These are phyloP conservation scores for Carapus acus DNA, from an alignment of 2,797 vertebrate genomes.

Conservation along the genomic window DNA sequence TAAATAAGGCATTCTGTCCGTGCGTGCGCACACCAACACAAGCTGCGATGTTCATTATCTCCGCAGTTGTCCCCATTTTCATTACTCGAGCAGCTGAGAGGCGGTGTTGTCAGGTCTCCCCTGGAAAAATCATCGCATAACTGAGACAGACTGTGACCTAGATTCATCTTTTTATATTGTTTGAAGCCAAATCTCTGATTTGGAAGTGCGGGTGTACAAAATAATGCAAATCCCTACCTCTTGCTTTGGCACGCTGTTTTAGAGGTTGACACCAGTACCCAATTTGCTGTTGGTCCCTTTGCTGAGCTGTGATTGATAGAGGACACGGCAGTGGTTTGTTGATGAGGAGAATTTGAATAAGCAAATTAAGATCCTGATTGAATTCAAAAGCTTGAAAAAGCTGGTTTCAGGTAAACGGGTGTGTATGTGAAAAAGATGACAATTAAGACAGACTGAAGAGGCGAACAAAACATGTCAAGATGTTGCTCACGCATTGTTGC, in stretches of 20 bases:
- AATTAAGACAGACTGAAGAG: not conserved
- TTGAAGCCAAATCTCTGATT: constrained; percentile 25
- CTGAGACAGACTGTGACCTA: constrained; percentile 58
- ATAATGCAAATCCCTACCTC: constrained; percentile 15
- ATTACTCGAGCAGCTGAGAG: constrained; percentile 39
- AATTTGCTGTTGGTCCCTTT: constrained; percentile 11
- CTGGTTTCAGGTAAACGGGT: constrained; percentile 7
- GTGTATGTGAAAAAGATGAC: not conserved
- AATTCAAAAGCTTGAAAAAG: constrained; percentile 14
- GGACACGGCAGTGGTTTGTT: constrained; percentile 7
- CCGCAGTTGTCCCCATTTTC: constrained; percentile 59
- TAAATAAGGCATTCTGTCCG: constrained; percentile 29
- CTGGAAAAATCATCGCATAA: constrained; percentile 36
- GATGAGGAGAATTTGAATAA: not conserved
- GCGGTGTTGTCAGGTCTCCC: constrained; percentile 47
- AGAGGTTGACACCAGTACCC: constrained; percentile 3
- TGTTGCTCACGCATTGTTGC: constrained; percentile 16
- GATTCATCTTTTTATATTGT: constrained; percentile 51
- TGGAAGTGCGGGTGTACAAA: constrained; percentile 43
- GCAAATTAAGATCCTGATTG: constrained; percentile 4
- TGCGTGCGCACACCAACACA: constrained; percentile 12
- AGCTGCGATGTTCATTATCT: constrained; percentile 60
- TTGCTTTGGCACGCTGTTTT: constrained; percentile 23
- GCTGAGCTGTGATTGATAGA: constrained; percentile 4
- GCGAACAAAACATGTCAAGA: constrained; percentile 11